phyloP scores from a whole-genome alignment of 1,140 invertebrate species.

The Pararge aegeria region DNA sequence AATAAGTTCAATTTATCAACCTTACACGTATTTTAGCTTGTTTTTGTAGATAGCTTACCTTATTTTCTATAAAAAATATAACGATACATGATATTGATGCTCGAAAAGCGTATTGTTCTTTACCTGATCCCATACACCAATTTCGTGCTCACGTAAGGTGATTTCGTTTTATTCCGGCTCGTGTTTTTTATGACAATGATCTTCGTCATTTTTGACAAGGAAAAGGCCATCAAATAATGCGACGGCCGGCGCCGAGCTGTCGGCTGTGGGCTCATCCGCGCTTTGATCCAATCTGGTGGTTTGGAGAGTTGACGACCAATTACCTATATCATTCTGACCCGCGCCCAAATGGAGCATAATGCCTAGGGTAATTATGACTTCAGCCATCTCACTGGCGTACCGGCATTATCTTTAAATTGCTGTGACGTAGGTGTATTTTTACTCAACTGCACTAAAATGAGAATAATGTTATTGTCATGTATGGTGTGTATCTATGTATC shows the following conservation, averaged over 20 bases:
- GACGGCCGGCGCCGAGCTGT: constrained; percentile 65
- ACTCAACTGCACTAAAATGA: too few relatives aligned
- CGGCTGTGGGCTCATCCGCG: constrained; percentile 49
- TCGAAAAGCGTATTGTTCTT: constrained; percentile 15
- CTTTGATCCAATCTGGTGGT: constrained; percentile 70
- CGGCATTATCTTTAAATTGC: constrained; percentile 59
- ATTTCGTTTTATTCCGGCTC: constrained; percentile 61
- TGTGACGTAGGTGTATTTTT: constrained; percentile 20
- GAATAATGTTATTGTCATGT: too few relatives aligned
- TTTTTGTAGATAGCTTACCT: too few relatives aligned
- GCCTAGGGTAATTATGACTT: constrained; percentile 75
- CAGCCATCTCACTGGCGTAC: constrained; percentile 42
- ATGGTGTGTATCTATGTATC: not conserved
- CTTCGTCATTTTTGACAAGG: constrained; percentile 78
- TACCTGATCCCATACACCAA: constrained; percentile 60
- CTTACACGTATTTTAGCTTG: too few relatives aligned
- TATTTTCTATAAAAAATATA: not conserved
- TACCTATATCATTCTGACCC: constrained; percentile 75
- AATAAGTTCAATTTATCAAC: too few relatives aligned
- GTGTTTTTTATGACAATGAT: constrained; percentile 71
- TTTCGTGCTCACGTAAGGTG: constrained; percentile 61
- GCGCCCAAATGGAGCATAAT: constrained; percentile 75
- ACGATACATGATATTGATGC: not conserved
- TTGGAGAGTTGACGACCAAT: constrained; percentile 71
- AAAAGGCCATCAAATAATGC: constrained; percentile 80